These are phyloP conservation scores for Alviniconcha strummeri DNA, from an alignment of 2,888 invertebrate species.

Conservation along the genomic window DNA sequence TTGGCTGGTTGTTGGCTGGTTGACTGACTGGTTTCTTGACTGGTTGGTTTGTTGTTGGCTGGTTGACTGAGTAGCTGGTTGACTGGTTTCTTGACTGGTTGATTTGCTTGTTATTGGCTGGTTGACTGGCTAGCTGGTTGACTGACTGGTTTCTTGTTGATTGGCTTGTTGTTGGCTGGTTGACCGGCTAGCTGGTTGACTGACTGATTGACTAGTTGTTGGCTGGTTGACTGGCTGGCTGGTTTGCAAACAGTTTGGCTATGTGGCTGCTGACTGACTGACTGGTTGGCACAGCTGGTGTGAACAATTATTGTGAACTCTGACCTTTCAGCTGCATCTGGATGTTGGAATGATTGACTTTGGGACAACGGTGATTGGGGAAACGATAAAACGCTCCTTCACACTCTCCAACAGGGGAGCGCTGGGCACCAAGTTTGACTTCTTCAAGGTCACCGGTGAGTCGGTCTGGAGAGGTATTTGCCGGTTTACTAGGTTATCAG, in stretches of 20 bases:
- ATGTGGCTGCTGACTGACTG: too few species aligned
- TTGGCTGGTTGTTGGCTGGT: not conserved
- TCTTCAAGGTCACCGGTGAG: constrained; percentile 66
- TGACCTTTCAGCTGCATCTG: constrained; percentile 62
- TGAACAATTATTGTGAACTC: too few species aligned
- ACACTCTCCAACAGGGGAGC: constrained; percentile 71
- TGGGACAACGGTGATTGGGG: constrained; percentile 73
- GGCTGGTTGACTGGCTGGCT: not conserved
- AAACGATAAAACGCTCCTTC: constrained; percentile 67
- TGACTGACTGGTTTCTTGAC: not conserved
- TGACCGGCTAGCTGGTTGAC: not conserved
- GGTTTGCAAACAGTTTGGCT: too few species aligned
- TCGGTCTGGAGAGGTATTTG: not conserved
- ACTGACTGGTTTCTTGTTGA: too few species aligned
- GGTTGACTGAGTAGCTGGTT: too few species aligned
- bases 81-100: too few species aligned
- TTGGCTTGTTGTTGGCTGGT: too few species aligned
- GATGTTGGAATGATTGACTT: constrained; percentile 68
- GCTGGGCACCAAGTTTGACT: constrained; percentile 70
- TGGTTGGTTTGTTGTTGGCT: too few species aligned
- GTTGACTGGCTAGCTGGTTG: too few species aligned
- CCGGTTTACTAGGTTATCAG: too few species aligned
- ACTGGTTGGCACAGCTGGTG: not conserved
- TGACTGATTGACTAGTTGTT: too few species aligned
- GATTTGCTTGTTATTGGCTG: too few species aligned